Conservation (phyloP, 2,888 invertebrate species). For the Plebejus anna region DNA sequence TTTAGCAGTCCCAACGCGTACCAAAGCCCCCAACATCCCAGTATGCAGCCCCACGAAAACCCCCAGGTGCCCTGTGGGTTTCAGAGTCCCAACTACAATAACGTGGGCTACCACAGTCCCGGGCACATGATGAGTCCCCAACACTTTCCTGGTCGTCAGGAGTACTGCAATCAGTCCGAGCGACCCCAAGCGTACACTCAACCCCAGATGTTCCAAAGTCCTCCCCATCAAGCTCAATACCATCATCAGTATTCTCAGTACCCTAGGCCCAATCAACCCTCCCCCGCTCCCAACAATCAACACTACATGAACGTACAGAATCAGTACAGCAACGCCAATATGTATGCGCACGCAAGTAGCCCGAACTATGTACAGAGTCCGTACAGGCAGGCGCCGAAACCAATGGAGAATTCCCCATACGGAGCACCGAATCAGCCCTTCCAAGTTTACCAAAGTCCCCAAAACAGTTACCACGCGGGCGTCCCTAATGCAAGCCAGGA, state of each 20-base stretch:
- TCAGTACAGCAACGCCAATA: constrained; percentile 58
- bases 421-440: constrained; percentile 54
- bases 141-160: constrained; percentile 58
- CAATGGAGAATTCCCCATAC: constrained; percentile 54
- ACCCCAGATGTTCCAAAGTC: constrained; percentile 63
- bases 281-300: constrained; percentile 50
- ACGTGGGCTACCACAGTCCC: constrained; percentile 65
- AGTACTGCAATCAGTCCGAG: constrained; percentile 59
- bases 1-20: constrained; percentile 66
- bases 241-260: constrained; percentile 66
- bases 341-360: constrained; percentile 52
- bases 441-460: constrained; percentile 72
- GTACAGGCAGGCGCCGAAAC: constrained; percentile 61
- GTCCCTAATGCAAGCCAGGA: constrained; percentile 45
- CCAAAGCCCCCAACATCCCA: constrained; percentile 66
- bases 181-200: constrained; percentile 36
- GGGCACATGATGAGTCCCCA: constrained; percentile 72
- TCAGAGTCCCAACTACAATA: constrained; percentile 67
- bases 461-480: constrained; percentile 54
- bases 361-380: constrained; percentile 62
- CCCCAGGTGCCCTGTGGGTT: constrained; percentile 63
- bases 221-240: constrained; percentile 68
- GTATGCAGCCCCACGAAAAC: constrained; percentile 64
- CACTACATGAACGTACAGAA: constrained; percentile 60
- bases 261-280: constrained; percentile 58